Base-by-base conservation (phyloP, 2,113 vertebrate genomes). In the Sinocyclocheilus anshuiensis region DNA sequence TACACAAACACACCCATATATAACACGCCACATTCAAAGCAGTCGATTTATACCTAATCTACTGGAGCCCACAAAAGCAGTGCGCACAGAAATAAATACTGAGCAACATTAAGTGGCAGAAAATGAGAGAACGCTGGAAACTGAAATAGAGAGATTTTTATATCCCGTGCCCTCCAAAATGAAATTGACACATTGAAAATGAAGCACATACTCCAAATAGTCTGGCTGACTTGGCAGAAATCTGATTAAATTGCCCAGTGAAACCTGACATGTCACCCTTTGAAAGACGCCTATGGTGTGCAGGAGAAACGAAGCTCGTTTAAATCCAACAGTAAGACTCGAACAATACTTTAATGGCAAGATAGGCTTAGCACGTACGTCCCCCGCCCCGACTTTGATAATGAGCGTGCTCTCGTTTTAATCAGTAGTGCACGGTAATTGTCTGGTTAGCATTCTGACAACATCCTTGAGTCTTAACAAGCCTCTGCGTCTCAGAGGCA, bases 231-330 rank as follows among this genome's bases (percentile, higher is more conserved):
- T 89, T 88, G 84, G 88, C 90, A 90, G 86, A 90, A 87, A 89
- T 89, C 86, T 84, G 91, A 86, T 89, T 88, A 86, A 90, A 87
- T 83, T 57, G 33, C 81, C 87, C 78, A 86, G 75, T 87, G 69
- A 89, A 90, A 90, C 89, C 88, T 91, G 89, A 89, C 84, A 89
- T 85, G 89, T 90, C 89, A 90, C 50, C 86, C 84, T 86, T 26
- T 85, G 53, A 85, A 69, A 86, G 76, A 75, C 67, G 5, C 33
- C 53, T 33, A 57, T 74, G 53, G 39, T 45, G 33, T 67, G 76
- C 81, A 57, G 65, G 29, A 36, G 53, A 77, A 86, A 57, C 20
- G 15, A n/a, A 67, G 16, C 26, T 71, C 48, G 1, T 16, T 65
- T 69, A 63, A 78, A 84, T 6, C 8, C 29, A 61, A 61, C 55